Conservation (phyloP, 1,140 invertebrate genomes). For the Sinella curviseta region DNA sequence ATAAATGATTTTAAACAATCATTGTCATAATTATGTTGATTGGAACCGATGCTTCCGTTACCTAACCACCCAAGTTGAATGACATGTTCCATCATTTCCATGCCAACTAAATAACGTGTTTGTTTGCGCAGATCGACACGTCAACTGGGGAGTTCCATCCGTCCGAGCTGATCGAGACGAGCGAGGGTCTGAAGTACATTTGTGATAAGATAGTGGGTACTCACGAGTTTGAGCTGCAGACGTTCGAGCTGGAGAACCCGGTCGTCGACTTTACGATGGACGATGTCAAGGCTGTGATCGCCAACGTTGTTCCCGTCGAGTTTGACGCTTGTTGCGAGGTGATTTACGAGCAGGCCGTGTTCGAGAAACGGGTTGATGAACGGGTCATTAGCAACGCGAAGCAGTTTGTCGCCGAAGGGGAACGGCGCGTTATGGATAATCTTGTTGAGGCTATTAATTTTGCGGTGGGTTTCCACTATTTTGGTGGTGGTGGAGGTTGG, state of each 20-base stretch:
- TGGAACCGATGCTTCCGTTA: too few species aligned
- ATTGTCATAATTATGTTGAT: too few species aligned
- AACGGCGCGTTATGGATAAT: neutral
- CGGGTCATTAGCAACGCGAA: neutral
- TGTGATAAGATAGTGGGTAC: slow-evolving; percentile 71
- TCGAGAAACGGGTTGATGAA: slow-evolving; percentile 1
- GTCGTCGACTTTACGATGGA: slow-evolving; percentile 31
- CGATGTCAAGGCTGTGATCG: slow-evolving; percentile 18
- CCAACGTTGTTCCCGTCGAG: slow-evolving; percentile 48
- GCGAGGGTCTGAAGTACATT: slow-evolving; percentile 68
- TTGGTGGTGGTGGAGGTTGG: too few species aligned
- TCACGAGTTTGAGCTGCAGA: slow-evolving; percentile 56
- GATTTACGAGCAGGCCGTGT: neutral
- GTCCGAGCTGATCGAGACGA: slow-evolving; percentile 65
- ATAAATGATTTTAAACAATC: too few species aligned
- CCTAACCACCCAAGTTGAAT: too few species aligned
- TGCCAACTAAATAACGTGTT: too few species aligned
- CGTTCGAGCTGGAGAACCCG: slow-evolving; percentile 34
- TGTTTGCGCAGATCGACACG: neutral
- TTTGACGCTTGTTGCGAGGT: slow-evolving; percentile 47
- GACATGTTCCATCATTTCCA: too few species aligned
- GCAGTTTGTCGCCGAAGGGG: neutral
- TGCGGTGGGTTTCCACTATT: neutral
- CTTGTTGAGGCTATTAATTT: slow-evolving; percentile 1
- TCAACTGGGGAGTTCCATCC: neutral